Evolutionary conservation across 2,113 vertebrate genomes (phyloP), one percentile per base, ranked within the genome.

Genomic region (Bombycilla garrulus): DNA sequence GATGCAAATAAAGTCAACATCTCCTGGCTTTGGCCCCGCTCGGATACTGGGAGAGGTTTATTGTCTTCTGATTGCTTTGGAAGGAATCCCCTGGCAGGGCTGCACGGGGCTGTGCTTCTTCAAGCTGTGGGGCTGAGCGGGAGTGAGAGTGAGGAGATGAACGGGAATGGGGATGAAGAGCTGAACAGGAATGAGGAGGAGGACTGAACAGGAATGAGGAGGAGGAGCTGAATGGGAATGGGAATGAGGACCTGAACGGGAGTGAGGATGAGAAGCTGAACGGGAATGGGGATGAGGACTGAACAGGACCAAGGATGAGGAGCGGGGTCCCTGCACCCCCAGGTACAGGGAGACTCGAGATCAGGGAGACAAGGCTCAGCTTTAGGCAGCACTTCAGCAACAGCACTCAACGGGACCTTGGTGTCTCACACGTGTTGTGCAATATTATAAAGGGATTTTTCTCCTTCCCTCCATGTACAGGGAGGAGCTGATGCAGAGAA

Each of bases 1-100:
- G 73, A 94, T 94, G 96, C 94, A 94, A 96, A 96, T 94, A 58
- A 42, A 18, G 47, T 11, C 80, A 71, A 15, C 61, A 42, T 51
- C 82, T 81, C 79, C 64, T 65, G 83, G 87, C 88, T 70, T 50
- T 50, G 77, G 94, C 38, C 54, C 64, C n/a, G 84, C 67, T n/a
- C 0, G 7, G 72, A 38, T 61, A 20, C 29, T 77, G 45, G 86
- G 64, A 81, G 89, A 71, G 92, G 50, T 67, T 88, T 65, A 57
- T 61, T 72, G 90, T 6, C 0, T n/a, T 73, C 53, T 64, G 95
- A 90, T 69, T 69, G 44, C 76, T 71, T 36, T 10, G 67, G 44
- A 23, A 66, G 78, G 84, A 73, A 77, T 35, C 78, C 53, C 4
- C 88, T n/a, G 38, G 9, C 38, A 38, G 38, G 38, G 38, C 70